These are phyloP conservation scores for Odontothrips loti DNA, from an alignment of 2,888 invertebrate species.

Conservation along the genomic window DNA sequence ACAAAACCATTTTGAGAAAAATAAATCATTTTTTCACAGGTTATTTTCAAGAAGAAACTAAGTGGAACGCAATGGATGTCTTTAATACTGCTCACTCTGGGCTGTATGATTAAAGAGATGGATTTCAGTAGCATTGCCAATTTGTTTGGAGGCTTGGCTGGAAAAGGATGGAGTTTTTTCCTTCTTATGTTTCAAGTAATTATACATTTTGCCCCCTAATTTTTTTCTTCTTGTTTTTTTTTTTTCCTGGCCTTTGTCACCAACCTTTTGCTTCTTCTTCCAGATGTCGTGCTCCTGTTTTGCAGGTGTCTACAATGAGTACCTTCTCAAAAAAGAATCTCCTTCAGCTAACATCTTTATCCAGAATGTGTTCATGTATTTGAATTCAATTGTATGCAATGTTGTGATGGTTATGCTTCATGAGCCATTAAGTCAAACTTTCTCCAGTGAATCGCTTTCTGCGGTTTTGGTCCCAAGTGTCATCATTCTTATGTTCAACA, in stretches of 20 bases:
- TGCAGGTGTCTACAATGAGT: constrained; percentile 95
- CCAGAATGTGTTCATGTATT: constrained; percentile 93
- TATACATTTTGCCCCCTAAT: constrained; percentile 1
- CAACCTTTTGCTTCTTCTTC: constrained; percentile 50
- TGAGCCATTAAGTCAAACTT: constrained; percentile 51
- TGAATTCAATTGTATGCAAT: constrained; percentile 91
- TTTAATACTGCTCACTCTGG: constrained; percentile 74
- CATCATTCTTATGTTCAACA: constrained; percentile 78
- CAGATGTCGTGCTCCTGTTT: constrained; percentile 88
- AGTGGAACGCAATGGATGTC: constrained; percentile 84
- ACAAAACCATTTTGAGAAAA: not conserved
- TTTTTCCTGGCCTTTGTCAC: not conserved
- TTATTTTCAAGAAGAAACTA: constrained; percentile 78
- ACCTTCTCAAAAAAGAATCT: constrained; percentile 76
- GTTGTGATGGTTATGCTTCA: constrained; percentile 50
- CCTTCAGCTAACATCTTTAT: constrained; percentile 81
- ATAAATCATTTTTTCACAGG: constrained; percentile 53
- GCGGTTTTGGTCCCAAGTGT: constrained; percentile 65
- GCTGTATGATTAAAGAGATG: constrained; percentile 87
- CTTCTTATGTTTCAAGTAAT: constrained; percentile 50
- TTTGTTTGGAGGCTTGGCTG: constrained; percentile 18
- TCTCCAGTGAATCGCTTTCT: constrained; percentile 54
- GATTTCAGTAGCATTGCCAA: constrained; percentile 47
- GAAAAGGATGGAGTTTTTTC: constrained; percentile 44
- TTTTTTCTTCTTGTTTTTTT: constrained; percentile 17